Conservation (phyloP, 1,140 invertebrate species). For the Helicoverpa armigera region DNA sequence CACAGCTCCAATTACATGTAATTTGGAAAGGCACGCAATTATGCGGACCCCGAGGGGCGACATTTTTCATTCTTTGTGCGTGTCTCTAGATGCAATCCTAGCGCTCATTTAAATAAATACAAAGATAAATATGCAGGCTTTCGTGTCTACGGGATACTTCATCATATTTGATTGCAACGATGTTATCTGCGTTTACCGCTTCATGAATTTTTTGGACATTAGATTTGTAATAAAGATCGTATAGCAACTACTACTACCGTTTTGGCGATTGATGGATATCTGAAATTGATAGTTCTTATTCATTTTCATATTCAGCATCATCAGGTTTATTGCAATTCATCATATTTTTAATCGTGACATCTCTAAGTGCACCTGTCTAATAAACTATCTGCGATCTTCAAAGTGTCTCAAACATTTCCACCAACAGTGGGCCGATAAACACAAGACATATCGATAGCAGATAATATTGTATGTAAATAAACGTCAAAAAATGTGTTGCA, state of each 20-base stretch:
- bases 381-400: constrained; percentile 2
- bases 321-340: not conserved
- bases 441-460: constrained; percentile 29
- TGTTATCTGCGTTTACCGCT: constrained; percentile 7
- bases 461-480: constrained; percentile 68
- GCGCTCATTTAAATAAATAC: constrained; percentile 41
- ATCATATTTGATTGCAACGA: constrained; percentile 42
- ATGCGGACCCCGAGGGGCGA: constrained; percentile 60
- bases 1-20: constrained; percentile 64
- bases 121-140: constrained; percentile 24
- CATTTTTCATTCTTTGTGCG: constrained; percentile 64
- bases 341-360: not conserved
- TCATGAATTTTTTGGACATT: constrained; percentile 15
- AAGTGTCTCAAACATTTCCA: not conserved
- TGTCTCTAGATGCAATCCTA: constrained; percentile 44
- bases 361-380: not conserved
- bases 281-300: not conserved
- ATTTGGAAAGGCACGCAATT: constrained; percentile 72
- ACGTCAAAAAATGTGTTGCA: constrained; percentile 62
- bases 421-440: not conserved
- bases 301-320: too few relatives aligned
- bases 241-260: not conserved
- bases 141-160: constrained; percentile 30
- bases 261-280: not conserved
- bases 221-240: not conserved